A percentile compares a stretch with the other conserved stretches of the same genome.
Conservation (phyloP, 2,797 vertebrate species). For the Caiman crocodilus region DNA sequence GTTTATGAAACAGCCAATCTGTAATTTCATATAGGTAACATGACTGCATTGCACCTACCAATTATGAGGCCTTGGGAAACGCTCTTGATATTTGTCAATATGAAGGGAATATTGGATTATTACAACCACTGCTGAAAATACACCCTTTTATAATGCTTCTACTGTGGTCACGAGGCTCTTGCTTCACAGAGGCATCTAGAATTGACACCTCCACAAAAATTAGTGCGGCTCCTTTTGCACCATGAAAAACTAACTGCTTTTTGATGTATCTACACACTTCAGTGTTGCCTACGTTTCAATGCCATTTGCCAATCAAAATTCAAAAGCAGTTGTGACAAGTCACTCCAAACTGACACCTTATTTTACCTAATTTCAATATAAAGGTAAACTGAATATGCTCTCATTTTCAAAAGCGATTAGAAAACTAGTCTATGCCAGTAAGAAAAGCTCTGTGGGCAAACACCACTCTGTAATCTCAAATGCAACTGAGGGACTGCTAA, state of each 20-base stretch:
- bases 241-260: conserved; percentile 60
- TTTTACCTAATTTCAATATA: neutral
- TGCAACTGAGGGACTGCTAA: neutral
- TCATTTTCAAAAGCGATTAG: neutral
- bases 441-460: neutral
- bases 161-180: neutral
- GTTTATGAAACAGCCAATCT: neutral
- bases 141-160: neutral
- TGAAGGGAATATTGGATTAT: neutral
- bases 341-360: neutral
- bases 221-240: neutral
- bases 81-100: neutral
- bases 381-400: conserved; percentile 1
- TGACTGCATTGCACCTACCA: neutral
- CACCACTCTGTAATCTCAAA: rapidly evolving
- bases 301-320: conserved; percentile 15
- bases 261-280: conserved; percentile 32
- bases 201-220: conserved; percentile 22
- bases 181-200: conserved; percentile 11
- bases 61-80: neutral
- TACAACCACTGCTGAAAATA: neutral
- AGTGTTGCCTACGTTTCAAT: conserved; percentile 33
- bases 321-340: neutral
- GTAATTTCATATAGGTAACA: neutral
- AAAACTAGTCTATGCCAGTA: neutral